These are phyloP conservation scores for Euplagia quadripunctaria DNA, from an alignment of 2,888 invertebrate genomes.

Conservation along the genomic window DNA sequence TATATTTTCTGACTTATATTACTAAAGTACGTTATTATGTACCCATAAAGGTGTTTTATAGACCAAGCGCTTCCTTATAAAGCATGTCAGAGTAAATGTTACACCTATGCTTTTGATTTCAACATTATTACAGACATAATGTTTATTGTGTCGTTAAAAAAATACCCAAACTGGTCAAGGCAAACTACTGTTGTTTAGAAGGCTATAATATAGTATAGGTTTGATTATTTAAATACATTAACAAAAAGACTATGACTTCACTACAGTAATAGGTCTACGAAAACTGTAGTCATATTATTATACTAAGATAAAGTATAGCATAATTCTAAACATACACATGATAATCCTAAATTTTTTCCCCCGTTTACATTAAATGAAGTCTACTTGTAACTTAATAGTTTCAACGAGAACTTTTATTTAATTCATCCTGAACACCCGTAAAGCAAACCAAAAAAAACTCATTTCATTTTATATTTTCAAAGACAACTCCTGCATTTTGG, in stretches of 20 bases:
- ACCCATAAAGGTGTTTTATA: slow-evolving; percentile 46
- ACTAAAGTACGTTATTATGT: slow-evolving; percentile 36
- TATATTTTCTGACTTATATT: slow-evolving; percentile 44
- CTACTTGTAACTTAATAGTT: too few relatives aligned
- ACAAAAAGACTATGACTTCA: too few relatives aligned
- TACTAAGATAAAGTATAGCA: too few relatives aligned
- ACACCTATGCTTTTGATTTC: slow-evolving; percentile 13
- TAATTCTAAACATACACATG: too few relatives aligned
- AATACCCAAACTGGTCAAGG: background rate
- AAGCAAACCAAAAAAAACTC: background rate
- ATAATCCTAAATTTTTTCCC: too few relatives aligned
- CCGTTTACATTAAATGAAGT: too few relatives aligned
- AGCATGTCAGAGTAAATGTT: slow-evolving; percentile 25
- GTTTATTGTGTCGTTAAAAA: background rate
- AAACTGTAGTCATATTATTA: too few relatives aligned
- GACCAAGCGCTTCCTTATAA: slow-evolving; percentile 35
- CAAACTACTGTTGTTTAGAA: background rate
- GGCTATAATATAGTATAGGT: background rate
- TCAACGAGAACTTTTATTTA: too few relatives aligned
- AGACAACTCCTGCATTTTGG: background rate
- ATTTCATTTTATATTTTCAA: background rate
- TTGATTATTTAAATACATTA: too few relatives aligned
- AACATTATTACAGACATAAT: slow-evolving; percentile 2
- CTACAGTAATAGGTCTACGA: too few relatives aligned
- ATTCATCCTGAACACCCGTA: background rate